Evolutionary conservation across 2,888 invertebrate genomes (phyloP), one percentile per base, ranked within the genome.

Genomic region (Melitaea athalia): DNA sequence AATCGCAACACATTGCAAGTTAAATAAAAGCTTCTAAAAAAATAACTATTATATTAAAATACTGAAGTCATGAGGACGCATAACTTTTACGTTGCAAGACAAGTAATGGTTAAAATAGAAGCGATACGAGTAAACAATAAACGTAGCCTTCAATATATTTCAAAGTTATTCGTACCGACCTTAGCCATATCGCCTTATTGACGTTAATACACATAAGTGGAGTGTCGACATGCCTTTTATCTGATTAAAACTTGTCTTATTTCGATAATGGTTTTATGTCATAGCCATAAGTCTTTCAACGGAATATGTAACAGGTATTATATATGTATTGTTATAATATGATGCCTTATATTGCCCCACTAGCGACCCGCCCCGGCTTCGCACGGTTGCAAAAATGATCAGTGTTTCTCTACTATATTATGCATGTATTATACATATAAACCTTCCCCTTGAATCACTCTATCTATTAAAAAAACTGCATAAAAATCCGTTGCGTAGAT

Each of bases 201-300:
- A 49, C 72, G 65, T 69, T 73, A 76, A 77, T 76, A 74, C 71
- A 70, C 63, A 68, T 72, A 75, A 75, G 76, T 74, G 74, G 70
- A 68, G 68, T 59, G 72, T 69, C 69, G 67, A 64, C 72, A 59
- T 71, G 68, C 69, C 72, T 71, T 73, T 74, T 76, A 72, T 73
- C 68, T 74, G 76, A 77, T 77, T 77, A 76, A 75, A 73, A 70
- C 63, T 63, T 67, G 69, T 70, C 74, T 71, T 74, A 72, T 74
- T 72, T 63, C 70, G 74, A 74, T 75, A 72, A 74, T 74, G 74
- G 71, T 42, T 66, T 53, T 62, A 42, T 60, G 62, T 38, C 61
- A 24, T 61, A 63, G 47, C 64, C 62, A 67, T 67, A 62, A 62
- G 57, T 49, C 67, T 60, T 45, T 12, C 24, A 62, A 55, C 53